phyloP scores from a whole-genome alignment of 2,797 vertebrate genomes.

The Xiphorhynchus erythropygius region DNA sequence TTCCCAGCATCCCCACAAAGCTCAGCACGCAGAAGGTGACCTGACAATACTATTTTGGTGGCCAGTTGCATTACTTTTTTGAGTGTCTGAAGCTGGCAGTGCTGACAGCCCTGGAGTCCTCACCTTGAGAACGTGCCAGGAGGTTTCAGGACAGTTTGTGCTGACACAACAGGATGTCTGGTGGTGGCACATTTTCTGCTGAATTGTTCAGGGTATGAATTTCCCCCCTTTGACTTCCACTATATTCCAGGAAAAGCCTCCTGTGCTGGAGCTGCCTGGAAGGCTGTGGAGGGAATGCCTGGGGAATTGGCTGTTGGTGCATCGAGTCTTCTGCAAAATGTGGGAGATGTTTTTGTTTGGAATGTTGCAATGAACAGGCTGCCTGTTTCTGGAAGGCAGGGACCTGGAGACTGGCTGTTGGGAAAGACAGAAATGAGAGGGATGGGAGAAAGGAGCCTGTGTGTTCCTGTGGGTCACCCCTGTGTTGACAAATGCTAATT shows the following conservation, averaged over 20 bases:
- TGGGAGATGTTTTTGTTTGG: background rate
- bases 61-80: background rate
- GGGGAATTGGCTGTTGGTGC: background rate
- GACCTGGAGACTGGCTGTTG: background rate
- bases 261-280: constrained; percentile 18
- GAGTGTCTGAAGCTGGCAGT: background rate
- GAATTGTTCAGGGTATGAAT: background rate
- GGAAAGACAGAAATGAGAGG: background rate
- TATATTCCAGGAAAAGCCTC: background rate
- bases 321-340: background rate
- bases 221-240: background rate
- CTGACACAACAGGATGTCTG: background rate
- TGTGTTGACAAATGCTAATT: background rate
- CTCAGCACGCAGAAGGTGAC: background rate
- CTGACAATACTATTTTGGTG: background rate
- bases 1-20: background rate
- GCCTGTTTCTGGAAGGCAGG: background rate
- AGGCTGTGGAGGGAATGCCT: background rate
- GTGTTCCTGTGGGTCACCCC: background rate
- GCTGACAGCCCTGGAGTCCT: background rate
- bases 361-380: background rate
- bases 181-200: background rate
- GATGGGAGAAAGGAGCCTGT: background rate
- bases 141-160: background rate
- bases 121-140: background rate